A percentile compares a stretch with the other conserved stretches of the same genome.
Conservation (phyloP, 92 coral and sea anemone genomes). For the Palythoa grandis region DNA sequence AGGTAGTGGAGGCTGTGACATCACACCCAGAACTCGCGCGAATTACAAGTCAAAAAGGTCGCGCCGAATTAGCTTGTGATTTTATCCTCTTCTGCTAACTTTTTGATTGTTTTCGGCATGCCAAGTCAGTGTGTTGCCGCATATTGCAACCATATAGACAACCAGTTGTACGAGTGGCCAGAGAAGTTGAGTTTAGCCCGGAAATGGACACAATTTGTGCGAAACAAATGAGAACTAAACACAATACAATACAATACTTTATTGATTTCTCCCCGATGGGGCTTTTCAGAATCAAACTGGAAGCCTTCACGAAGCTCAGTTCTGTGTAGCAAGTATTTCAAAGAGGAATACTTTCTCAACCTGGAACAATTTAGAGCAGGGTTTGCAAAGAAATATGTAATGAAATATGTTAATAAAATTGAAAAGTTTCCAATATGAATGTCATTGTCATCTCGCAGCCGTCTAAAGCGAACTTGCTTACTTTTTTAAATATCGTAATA, state of each 20-base stretch:
- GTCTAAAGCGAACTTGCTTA: too few species aligned
- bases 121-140: conserved; percentile 21
- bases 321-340: not conserved
- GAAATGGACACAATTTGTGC: conserved; percentile 13
- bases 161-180: conserved; percentile 11
- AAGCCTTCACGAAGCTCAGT: not conserved
- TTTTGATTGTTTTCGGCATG: not conserved
- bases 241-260: too few species aligned
- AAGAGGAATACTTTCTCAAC: not conserved
- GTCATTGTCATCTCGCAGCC: not conserved
- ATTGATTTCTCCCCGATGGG: too few species aligned
- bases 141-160: conserved; percentile 5
- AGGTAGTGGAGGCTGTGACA: conserved; percentile 20
- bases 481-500: too few species aligned
- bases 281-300: too few species aligned
- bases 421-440: not conserved
- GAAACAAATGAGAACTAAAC: not conserved
- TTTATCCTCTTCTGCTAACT: too few species aligned
- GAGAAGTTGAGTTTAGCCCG: conserved; percentile 11
- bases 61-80: too few species aligned
- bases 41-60: too few species aligned
- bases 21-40: conserved; percentile 12
- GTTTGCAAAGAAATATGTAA: not conserved
- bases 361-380: conserved; percentile 27
- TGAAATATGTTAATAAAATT: conserved; percentile 2